Evolutionary conservation across 2,888 invertebrate genomes (phyloP), one percentile per base, ranked within the genome.

Genomic region (Tachina fera): DNA sequence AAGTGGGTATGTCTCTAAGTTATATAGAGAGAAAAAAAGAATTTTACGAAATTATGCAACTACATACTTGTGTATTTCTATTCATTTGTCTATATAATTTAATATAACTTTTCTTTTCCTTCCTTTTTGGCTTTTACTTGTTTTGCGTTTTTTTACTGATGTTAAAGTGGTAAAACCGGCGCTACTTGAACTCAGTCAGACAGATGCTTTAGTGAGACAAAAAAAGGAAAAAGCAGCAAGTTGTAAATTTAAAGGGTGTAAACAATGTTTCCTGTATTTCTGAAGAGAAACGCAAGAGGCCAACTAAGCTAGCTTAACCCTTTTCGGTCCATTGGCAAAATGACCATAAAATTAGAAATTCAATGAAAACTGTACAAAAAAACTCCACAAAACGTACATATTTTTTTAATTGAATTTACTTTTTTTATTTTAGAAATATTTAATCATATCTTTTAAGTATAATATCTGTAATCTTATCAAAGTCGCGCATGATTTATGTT

Each of bases 101-200:
- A 43, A 58, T 49, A 41, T 41, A 58, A 22, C 41, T 72, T 41
- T 58, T 22, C 39, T 39, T 45, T 65, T 41, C 1, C 16, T 49
- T 13, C 31, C 31, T 68, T 53, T 53, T 14, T 61, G 41, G 19
- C 41, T 67, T 63, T 61, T 56, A 47, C 22, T 68, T 68, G n/a
- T 14, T 68, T 67, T 41, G 47, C 43, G 16, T 71, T 74, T 70
- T 3, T 49, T 10, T 72, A 14, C 19, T 76, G 72, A 9, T 51
- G 47, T 72, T 49, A 43, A 81, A 85, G 77, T 74, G 75, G 85
- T 78, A 65, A 75, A 85, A 85, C 85, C 78, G 81, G 85, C 74
- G 43, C 63, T 71, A 71, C 58, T 83, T 65, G 47, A 56, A 70
- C 39, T 43, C 41, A 45, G 19, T 58, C 60, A 22, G 51, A 53